phyloP scores from a whole-genome alignment of 2,888 invertebrate genomes.

The Cheilosia vulpina region DNA sequence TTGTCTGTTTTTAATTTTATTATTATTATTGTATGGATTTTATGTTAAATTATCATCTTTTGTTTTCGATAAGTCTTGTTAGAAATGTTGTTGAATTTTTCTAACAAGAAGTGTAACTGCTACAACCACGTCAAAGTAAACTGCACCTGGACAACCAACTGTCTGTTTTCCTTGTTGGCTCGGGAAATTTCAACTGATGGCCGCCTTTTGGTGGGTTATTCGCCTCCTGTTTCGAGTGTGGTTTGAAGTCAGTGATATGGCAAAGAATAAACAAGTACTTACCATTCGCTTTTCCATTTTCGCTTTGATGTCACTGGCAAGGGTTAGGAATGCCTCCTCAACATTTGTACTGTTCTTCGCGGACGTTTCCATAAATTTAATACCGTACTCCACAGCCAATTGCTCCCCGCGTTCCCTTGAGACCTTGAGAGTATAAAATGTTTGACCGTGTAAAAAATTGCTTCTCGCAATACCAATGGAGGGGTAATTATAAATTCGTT shows the following conservation, averaged over 20 bases:
- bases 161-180: constrained; percentile 91
- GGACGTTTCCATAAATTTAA: constrained; percentile 99
- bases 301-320: constrained; percentile 98
- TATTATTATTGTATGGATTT: constrained; percentile 60
- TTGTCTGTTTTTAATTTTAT: constrained; percentile 56
- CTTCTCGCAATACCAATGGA: no score
- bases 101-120: constrained; percentile 81
- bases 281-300: constrained; percentile 99
- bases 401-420: constrained; percentile 98
- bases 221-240: constrained; percentile 88
- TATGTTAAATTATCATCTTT: constrained; percentile 62
- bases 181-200: constrained; percentile 90
- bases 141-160: constrained; percentile 94
- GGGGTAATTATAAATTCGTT: no score
- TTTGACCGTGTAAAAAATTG: background rate
- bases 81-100: constrained; percentile 36
- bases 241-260: constrained; percentile 4
- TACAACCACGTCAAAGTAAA: constrained; percentile 91
- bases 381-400: constrained; percentile 98
- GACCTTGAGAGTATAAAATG: constrained; percentile 85
- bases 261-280: constrained; percentile 74
- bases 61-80: constrained; percentile 59
- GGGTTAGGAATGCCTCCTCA: constrained; percentile 98
- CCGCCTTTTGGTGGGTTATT: constrained; percentile 94
- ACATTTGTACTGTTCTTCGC: constrained; percentile 99